phyloP scores from a whole-genome alignment of 2,888 invertebrate genomes.

The Argyra leucocephala region DNA sequence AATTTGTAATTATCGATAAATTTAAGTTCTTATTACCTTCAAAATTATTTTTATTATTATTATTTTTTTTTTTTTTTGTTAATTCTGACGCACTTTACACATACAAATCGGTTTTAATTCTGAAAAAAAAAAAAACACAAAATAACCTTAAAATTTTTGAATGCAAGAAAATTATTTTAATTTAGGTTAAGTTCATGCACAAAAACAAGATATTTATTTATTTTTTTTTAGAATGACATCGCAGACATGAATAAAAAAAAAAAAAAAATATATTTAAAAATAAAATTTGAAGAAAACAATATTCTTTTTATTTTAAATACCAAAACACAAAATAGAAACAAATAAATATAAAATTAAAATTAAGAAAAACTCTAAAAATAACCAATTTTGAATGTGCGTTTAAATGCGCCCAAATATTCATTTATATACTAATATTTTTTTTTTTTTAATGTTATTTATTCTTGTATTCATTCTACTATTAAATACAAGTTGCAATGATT shows the following conservation, averaged over 20 bases:
- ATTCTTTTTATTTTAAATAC: neutral
- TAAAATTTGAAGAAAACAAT: neutral
- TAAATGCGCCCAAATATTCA: neutral
- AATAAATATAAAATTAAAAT: no score
- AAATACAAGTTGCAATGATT: neutral
- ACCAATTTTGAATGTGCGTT: neutral
- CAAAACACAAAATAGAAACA: neutral
- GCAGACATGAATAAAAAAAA: neutral
- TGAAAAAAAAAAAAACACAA: no score
- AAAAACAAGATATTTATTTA: neutral
- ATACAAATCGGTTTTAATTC: neutral
- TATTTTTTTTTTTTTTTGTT: neutral
- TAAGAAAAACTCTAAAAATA: no score
- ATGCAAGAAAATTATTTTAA: neutral
- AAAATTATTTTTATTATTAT: neutral
- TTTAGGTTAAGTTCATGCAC: constrained; percentile 4
- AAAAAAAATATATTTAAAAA: neutral
- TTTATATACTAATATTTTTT: neutral
- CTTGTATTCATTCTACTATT: neutral
- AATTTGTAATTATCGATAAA: no score
- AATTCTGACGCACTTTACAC: neutral
- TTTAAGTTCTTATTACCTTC: no score
- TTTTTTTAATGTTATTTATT: no score
- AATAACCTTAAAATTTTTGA: neutral
- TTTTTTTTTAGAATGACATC: neutral